phyloP scores from a whole-genome alignment of 2,113 vertebrate genomes.

The Hyla sarda region DNA sequence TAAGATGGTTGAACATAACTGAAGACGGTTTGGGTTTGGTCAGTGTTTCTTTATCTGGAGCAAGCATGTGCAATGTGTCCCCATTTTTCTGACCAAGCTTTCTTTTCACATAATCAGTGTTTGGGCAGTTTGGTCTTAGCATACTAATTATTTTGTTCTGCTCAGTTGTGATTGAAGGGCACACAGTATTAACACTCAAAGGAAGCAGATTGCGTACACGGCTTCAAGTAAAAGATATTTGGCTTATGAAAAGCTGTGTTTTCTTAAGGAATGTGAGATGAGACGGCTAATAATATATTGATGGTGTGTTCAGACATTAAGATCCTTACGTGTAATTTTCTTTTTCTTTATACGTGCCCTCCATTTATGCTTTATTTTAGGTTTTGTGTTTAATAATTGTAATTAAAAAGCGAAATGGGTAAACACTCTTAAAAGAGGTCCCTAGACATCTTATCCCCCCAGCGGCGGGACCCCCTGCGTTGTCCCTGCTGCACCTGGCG shows the following conservation, averaged over 20 bases:
- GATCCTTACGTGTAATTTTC: no score
- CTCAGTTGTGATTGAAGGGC: neutral
- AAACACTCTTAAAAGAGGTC: no score
- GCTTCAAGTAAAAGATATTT: neutral
- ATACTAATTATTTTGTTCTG: conserved; percentile 14
- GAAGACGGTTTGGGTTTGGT: neutral
- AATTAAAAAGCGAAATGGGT: no score
- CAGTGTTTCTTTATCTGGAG: neutral
- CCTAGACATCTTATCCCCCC: no score
- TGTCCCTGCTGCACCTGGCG: no score
- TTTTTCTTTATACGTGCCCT: no score
- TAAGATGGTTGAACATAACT: neutral
- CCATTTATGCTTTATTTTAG: no score
- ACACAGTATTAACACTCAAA: neutral
- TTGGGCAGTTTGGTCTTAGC: neutral
- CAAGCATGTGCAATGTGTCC: neutral
- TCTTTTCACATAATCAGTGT: neutral
- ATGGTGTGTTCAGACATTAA: no score
- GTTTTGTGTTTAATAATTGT: no score
- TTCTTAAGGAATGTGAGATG: no score
- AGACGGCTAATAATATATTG: no score
- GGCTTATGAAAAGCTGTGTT: neutral
- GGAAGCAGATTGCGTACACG: neutral
- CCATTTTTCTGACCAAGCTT: neutral
- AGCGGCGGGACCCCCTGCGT: no score